Conservation (phyloP, 2,113 vertebrate genomes). For the Isichthys henryi region DNA sequence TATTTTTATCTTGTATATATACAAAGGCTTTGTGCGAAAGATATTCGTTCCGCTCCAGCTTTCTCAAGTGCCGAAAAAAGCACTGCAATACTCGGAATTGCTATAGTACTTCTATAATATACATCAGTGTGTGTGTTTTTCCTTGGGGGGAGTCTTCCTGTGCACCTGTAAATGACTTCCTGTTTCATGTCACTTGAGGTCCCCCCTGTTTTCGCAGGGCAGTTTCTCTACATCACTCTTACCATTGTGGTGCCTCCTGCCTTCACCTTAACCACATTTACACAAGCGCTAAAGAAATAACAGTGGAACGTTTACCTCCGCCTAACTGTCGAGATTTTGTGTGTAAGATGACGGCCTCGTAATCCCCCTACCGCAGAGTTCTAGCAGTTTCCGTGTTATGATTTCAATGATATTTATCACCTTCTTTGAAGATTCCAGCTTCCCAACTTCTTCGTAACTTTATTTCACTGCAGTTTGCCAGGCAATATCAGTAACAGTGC, state of each 20-base stretch:
- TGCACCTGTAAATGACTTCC: slow-evolving; percentile 69
- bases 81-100: neutral
- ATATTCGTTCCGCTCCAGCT: neutral
- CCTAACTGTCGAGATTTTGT: neutral
- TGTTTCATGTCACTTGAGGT: slow-evolving; percentile 43
- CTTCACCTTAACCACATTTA: slow-evolving; percentile 55
- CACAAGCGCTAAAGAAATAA: slow-evolving; percentile 33
- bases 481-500: neutral
- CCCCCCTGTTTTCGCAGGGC: slow-evolving; percentile 35
- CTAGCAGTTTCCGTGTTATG: neutral
- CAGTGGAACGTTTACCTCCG: neutral
- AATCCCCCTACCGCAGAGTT: neutral
- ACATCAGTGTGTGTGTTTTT: slow-evolving; percentile 41
- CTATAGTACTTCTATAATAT: slow-evolving; percentile 1
- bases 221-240: slow-evolving; percentile 39
- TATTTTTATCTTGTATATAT: neutral
- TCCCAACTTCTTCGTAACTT: neutral
- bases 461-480: neutral
- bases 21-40: neutral
- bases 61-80: neutral
- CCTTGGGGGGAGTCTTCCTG: slow-evolving; percentile 61
- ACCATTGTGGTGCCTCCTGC: slow-evolving; percentile 33
- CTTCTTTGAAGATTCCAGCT: neutral
- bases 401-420: neutral
- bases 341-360: neutral